Evolutionary conservation across 2,113 vertebrate genomes (phyloP), one percentile per base, ranked within the genome.

Genomic region (Labeo rohita): DNA sequence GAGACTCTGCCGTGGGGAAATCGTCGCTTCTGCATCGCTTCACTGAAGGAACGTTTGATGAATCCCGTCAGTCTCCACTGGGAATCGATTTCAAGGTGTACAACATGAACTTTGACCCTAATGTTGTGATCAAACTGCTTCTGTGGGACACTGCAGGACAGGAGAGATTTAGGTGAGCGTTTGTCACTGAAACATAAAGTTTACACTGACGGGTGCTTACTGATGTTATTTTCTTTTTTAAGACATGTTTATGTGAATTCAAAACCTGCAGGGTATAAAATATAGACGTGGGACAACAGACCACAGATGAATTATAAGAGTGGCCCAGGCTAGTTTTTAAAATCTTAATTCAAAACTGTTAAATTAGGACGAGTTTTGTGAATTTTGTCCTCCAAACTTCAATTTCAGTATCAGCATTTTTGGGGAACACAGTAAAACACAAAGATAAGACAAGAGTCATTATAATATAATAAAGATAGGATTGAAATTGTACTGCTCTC

Each of bases 81-180:
- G 89, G 89, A 63, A 90, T 90, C 15, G 89, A 90, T 82, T 90
- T 90, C 36, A 90, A 87, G 78, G 89, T 90, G 39, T 61, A 86
- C n/a, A 78, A 86, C 56, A 83, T 90, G 72, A 63, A 85, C 54
- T 70, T 88, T 56, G 85, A 90, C 28, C 87, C 87, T 50, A 82
- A 85, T 43, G 56, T 90, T 36, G 23, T 73, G 52, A 82, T 88
- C 13, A 88, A 90, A 54, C 72, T 90, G 65, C 83, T 90, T 10
- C 82, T 90, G 8, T 90, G 89, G 89, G 89, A 90, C 70, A 90
- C 89, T 10, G 89, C 85, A 0, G 89, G 89, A 45, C 89, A 90
- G 73, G 89, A 90, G 77, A 90, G 89, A 85, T 90, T 90, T n/a
- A 72, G 85, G 89, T 90, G 59, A 84, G 89, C 54, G n/a, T 28